Conservation (phyloP, 1,140 invertebrate genomes). For the Diachasma alloeum region DNA sequence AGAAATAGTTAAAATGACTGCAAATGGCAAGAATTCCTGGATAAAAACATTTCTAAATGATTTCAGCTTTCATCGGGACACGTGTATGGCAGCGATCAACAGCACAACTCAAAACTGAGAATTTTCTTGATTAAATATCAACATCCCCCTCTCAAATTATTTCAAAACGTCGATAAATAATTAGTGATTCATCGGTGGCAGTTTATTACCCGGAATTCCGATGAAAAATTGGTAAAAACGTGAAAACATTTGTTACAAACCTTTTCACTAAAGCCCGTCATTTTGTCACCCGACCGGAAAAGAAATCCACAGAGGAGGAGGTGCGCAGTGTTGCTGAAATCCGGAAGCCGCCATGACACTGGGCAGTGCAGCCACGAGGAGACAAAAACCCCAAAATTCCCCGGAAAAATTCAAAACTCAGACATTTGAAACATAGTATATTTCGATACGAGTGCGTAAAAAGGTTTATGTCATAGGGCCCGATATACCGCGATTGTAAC, state of each 20-base stretch:
- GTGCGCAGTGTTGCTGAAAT: background rate
- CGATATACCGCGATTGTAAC: no score
- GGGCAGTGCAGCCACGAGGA: no score
- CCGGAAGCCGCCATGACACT: background rate
- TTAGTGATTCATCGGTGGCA: background rate
- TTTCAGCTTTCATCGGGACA: background rate
- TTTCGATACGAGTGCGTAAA: no score
- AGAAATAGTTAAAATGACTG: no score
- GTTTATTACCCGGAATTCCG: background rate
- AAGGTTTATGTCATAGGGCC: no score
- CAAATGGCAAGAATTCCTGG: background rate
- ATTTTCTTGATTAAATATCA: background rate
- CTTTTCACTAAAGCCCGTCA: conserved; percentile 60
- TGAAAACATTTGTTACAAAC: conserved; percentile 43
- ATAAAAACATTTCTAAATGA: background rate
- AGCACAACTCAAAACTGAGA: background rate
- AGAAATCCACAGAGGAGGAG: conserved; percentile 17
- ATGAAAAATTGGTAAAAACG: conserved; percentile 26
- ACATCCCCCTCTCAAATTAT: background rate
- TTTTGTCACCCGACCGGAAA: conserved; percentile 52
- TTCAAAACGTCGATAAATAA: background rate
- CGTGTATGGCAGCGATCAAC: conserved; percentile 15
- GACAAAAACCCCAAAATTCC: no score
- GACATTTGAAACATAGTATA: no score
- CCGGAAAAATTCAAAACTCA: no score